Percentiles rank a stretch among this genome's conserved stretches.
Evolutionary conservation across 2,888 invertebrate species (phyloP).

Genomic region (Xestobium rufovillosum): DNA sequence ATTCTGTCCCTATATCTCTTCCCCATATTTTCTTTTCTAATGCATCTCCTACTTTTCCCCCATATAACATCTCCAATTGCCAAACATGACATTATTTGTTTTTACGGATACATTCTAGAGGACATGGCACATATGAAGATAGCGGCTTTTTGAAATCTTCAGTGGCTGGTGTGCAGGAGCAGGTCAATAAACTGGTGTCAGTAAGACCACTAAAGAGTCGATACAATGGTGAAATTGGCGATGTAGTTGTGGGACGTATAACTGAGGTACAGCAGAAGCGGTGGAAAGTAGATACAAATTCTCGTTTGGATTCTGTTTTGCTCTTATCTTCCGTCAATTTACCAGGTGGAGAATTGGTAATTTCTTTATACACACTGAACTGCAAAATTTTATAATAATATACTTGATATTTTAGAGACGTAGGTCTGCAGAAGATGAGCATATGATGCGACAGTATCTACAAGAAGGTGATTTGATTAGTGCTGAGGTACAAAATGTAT

Average conservation of each 20-base stretch:
- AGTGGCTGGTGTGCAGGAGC: conserved; percentile 88
- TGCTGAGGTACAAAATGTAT: conserved; percentile 93
- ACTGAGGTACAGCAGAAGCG: conserved; percentile 88
- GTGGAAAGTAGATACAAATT: conserved; percentile 94
- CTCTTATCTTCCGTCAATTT: conserved; percentile 90
- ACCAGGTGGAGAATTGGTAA: conserved; percentile 92
- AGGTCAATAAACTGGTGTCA: conserved; percentile 90
- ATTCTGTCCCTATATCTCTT: conserved; percentile 4
- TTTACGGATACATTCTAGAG: conserved; percentile 50
- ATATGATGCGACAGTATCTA: conserved; percentile 92
- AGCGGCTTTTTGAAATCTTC: conserved; percentile 81
- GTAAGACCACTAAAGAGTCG: conserved; percentile 86
- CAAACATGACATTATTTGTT: conserved; percentile 7
- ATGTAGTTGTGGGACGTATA: conserved; percentile 92
- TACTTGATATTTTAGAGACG: conserved; percentile 54
- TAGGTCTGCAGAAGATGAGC: conserved; percentile 92
- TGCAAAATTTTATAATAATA: not conserved
- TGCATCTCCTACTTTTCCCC: not conserved
- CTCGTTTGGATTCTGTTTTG: conserved; percentile 79
- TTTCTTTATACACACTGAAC: not conserved
- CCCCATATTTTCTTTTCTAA: conserved; percentile 4
- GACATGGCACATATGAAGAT: conserved; percentile 92
- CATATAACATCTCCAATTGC: not conserved
- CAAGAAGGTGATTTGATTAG: conserved; percentile 94
- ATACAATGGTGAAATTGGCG: conserved; percentile 91